These are phyloP conservation scores for Phrixothrix hirtus DNA, from an alignment of 2,888 invertebrate species.

Conservation along the genomic window DNA sequence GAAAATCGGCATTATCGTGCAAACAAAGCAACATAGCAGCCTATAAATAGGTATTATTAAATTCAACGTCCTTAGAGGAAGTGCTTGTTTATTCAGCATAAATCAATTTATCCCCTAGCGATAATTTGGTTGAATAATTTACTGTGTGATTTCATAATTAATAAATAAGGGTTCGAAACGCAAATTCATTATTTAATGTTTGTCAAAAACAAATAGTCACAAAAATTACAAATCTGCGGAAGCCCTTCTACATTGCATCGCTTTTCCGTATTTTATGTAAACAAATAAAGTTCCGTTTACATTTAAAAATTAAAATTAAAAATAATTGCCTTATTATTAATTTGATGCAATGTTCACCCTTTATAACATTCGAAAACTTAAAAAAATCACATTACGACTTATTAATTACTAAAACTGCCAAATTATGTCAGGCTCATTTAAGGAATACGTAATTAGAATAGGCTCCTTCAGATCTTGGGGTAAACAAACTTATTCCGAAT, in stretches of 20 bases:
- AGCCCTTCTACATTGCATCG: too few species aligned
- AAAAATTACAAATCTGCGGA: slow-evolving; percentile 1
- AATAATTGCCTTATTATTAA: too few species aligned
- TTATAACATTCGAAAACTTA: too few species aligned
- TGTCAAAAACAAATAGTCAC: slow-evolving; percentile 5
- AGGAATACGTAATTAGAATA: too few species aligned
- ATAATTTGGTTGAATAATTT: slow-evolving; percentile 28
- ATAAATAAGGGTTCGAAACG: slow-evolving; percentile 15
- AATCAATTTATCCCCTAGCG: slow-evolving; percentile 25
- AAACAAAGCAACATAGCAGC: slow-evolving; percentile 27
- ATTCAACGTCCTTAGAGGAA: slow-evolving; percentile 25
- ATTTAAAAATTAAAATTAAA: background rate
- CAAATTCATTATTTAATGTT: slow-evolving; percentile 10
- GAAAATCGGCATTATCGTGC: slow-evolving; percentile 27
- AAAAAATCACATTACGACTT: too few species aligned
- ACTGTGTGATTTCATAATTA: slow-evolving; percentile 20
- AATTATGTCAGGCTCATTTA: too few species aligned
- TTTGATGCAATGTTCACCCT: too few species aligned
- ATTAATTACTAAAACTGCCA: too few species aligned
- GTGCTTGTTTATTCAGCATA: slow-evolving; percentile 28
- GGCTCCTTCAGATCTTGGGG: too few species aligned
- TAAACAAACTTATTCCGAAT: too few species aligned
- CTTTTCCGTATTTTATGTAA: too few species aligned
- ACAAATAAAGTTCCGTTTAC: too few species aligned
- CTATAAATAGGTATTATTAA: slow-evolving; percentile 26